These are phyloP conservation scores for Actenoides hombroni DNA, from an alignment of 2,113 vertebrate genomes.

Conservation along the genomic window DNA sequence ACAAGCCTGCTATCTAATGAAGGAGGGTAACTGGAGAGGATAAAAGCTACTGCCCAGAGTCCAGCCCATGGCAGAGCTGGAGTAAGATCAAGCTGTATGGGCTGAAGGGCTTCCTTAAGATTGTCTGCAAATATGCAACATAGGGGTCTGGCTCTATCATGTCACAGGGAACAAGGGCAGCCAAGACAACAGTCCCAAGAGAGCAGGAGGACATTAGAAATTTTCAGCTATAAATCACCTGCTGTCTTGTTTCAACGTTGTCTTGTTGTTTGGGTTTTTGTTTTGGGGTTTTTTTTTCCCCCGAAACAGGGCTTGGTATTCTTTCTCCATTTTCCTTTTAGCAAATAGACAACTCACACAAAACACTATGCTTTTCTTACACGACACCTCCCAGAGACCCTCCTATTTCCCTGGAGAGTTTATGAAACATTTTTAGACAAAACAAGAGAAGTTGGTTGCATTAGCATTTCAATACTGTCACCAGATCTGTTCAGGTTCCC, in stretches of 20 bases:
- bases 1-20: background rate
- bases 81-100: background rate
- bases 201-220: background rate
- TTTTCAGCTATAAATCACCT: background rate
- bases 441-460: background rate
- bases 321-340: background rate
- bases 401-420: background rate
- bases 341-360: background rate
- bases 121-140: background rate
- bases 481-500: background rate
- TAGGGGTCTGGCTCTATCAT: background rate
- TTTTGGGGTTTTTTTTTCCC: no score
- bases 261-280: background rate
- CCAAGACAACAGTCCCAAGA: background rate
- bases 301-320: background rate
- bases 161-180: background rate
- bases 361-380: background rate
- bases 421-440: background rate
- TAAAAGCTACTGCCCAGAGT: background rate
- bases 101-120: background rate
- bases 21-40: background rate
- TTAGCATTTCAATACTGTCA: background rate
- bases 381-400: background rate
- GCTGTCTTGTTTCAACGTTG: background rate
- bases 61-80: background rate